Base-by-base conservation (phyloP, 2,888 invertebrate genomes). In the Eupithecia subfuscata region DNA sequence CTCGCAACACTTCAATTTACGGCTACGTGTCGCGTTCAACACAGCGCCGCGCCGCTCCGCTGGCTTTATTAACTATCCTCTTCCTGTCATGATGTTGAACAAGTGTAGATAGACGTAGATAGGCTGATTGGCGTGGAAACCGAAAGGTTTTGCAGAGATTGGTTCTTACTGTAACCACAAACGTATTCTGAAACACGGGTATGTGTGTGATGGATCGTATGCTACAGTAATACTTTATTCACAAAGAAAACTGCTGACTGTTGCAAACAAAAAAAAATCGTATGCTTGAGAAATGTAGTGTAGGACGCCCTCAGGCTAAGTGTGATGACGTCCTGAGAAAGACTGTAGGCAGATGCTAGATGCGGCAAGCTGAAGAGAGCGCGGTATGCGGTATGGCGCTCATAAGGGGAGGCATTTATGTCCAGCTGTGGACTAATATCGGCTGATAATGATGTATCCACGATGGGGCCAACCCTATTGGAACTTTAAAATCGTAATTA, bases 21-120 rank as follows among this genome's bases (percentile, higher is more conserved):
- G 68, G 56, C 48, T 43, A 30, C 79, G 74, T 40, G 81, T 84
- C 85, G 85, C 86, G 87, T 86, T 84, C 78, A 73, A 71, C 56
- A 74, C 77, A 73, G 70, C 76, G 79, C 80, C 78, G 84, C 81
- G 75, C 77, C 85, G 89, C 87, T 81, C 82, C 84, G 86, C 78
- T 88, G 87, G 81, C 45, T 83, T 76, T 75, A 75, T 77, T 89
- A 89, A 89, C 83, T 68, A 81, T 76, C 82, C 65, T 76, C 85
- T 83, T 89, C 88, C 87, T 85, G 86, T 67, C 37, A 37, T 83
- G 76, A 73, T 69, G 43, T 69, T 60, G 65, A 79, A 78, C 75
- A 75, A 73, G 70, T 60, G 52, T 56, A 67, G 71, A 75, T 76
- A 73, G 71, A 70, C 69, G 52, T n/a, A 52, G 74, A 77, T 75